Evolutionary conservation across 2,113 vertebrate species (phyloP).

Genomic region (Leptosomus discolor): DNA sequence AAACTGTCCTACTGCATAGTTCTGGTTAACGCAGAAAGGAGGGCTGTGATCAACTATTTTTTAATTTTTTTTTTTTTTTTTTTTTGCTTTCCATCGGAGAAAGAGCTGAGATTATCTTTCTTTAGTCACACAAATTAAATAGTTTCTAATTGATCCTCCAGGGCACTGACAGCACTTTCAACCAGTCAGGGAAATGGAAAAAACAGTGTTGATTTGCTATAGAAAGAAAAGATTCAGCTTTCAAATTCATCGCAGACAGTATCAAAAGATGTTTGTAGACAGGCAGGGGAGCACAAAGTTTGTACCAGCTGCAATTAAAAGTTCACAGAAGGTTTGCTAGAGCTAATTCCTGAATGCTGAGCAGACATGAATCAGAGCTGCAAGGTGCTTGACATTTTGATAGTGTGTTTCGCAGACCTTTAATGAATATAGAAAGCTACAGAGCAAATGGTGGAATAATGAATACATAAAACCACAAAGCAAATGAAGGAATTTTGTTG

Average conservation of each 20-base stretch:
- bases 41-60: neutral
- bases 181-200: neutral
- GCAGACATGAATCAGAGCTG: neutral
- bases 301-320: slow-evolving; percentile 23
- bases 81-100: neutral
- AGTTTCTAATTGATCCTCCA: neutral
- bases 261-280: neutral
- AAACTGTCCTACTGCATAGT: neutral
- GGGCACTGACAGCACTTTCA: neutral
- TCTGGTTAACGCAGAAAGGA: neutral
- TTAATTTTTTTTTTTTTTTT: neutral
- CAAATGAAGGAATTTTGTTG: neutral
- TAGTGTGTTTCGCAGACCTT: neutral
- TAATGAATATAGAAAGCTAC: neutral
- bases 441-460: neutral
- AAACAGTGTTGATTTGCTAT: neutral
- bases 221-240: neutral
- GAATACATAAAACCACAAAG: neutral
- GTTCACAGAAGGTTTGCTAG: neutral
- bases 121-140: neutral
- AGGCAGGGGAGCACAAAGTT: neutral
- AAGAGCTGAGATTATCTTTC: neutral
- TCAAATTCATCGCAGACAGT: neutral
- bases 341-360: neutral
- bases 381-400: slow-evolving; percentile 30